Evolutionary conservation across 2,113 vertebrate species (phyloP), one percentile per base, ranked within the genome.

Genomic region (Callipepla californica): DNA sequence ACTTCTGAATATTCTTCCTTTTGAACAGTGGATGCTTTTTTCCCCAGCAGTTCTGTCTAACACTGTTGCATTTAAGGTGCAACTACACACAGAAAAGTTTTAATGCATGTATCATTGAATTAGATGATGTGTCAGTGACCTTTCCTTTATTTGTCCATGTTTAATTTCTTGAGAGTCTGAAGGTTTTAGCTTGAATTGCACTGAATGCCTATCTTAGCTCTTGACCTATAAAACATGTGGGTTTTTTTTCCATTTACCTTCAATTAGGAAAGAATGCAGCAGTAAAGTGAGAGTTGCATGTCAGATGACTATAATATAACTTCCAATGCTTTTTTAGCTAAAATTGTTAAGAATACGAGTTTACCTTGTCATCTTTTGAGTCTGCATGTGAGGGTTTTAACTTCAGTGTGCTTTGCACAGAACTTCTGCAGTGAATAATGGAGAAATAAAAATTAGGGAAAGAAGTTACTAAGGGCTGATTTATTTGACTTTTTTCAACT

Each of bases 1-100:
- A 91, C 94, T 94, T 96, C 63, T 85, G 72, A 87, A 11, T 91
- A 51, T 93, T 83, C 51, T 86, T 95, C 84, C 89, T 87, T 89
- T 68, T 26, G 53, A 88, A 59, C 73, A 82, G 59, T 63, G 65
- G 72, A 63, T 74, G 61, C 53, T 34, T 57, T 47, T 51, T 11
- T 22, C 15, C 8, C 48, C 47, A 63, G 42, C 77, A 36, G 45
- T 70, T 90, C 89, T 78, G 51, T 72, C 51, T 53, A 48, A 48
- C 85, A 65, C 74, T 72, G 34, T 82, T 76, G 53, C 26, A 63
- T 32, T 4, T 50, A 55, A 58, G 73, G 81, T 25, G 6, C 75
- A 68, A 25, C 82, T 80, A 2, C 70, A 94, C 77, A 47, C 5
- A 2, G 79, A 40, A 11, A 45, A 85, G 28, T 40, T 89, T 65